These are phyloP conservation scores for Dinothrombium tinctorium DNA, from an alignment of 1,140 invertebrate genomes.

Conservation along the genomic window DNA sequence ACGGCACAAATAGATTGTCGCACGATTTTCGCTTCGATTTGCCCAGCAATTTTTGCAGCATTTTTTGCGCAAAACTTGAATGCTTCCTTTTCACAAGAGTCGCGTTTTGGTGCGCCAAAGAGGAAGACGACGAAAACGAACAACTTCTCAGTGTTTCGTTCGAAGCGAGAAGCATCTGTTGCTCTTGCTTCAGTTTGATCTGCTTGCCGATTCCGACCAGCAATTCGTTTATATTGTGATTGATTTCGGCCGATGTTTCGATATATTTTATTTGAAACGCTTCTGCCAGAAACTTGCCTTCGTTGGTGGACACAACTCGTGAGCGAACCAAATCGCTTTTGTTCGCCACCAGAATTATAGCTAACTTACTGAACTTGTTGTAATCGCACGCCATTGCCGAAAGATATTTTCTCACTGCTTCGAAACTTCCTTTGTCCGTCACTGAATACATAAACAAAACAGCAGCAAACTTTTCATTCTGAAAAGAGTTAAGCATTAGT, in stretches of 20 bases:
- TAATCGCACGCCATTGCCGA: constrained; percentile 20
- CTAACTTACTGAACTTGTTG: constrained; percentile 39
- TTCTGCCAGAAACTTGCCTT: not conserved
- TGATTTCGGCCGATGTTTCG: constrained; percentile 43
- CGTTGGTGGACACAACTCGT: constrained; percentile 54
- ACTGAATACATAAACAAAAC: constrained; percentile 60
- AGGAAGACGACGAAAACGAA: too few relatives aligned
- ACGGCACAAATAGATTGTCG: too few relatives aligned
- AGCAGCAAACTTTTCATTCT: too few relatives aligned
- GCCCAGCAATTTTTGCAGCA: too few relatives aligned
- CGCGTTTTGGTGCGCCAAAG: too few relatives aligned
- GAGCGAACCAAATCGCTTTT: constrained; percentile 80
- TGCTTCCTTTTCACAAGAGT: too few relatives aligned
- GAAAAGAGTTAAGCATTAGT: too few relatives aligned
- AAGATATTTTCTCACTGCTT: constrained; percentile 30
- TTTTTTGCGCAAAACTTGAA: too few relatives aligned
- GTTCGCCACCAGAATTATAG: constrained; percentile 83
- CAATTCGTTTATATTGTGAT: not conserved
- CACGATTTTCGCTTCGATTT: too few relatives aligned
- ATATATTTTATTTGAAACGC: constrained; percentile 41
- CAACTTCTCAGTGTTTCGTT: too few relatives aligned
- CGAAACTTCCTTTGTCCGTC: constrained; percentile 49
- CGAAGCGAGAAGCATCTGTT: too few relatives aligned
- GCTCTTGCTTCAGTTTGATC: too few relatives aligned
- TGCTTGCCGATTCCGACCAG: not conserved